Base-by-base conservation (phyloP, 2,888 invertebrate genomes). In the Girardia tigrina region DNA sequence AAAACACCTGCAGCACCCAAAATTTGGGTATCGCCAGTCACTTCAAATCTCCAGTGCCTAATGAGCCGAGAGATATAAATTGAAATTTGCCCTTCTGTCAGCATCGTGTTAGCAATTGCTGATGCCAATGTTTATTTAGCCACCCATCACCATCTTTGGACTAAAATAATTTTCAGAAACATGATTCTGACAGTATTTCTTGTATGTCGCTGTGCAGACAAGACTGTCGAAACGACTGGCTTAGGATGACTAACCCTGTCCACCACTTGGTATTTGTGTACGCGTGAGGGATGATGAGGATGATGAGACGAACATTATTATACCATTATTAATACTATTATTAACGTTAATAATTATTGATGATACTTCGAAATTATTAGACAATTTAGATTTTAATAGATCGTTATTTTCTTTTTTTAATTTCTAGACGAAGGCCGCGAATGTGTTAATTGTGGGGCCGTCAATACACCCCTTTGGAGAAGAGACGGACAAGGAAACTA, bases 401-500 rank as follows among this genome's bases (percentile, higher is more conserved):
- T 8, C 16, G 36, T 36, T 8, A 36, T 12, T 12, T 36, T 36
- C 16, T 36, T 12, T 36, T 36, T 36, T 36, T 36, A 12, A 12
- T 8, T 36, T 56, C 4, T n/a, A 56, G 56, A 56, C 23, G 97
- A 97, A 85, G 94, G 94, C 0, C 88, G 97, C 78, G 94, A 95
- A 86, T 95, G 95, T 86, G 94, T 94, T 72, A 95, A 95, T 87
- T 95, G 95, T 85, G 94, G 94, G 78, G 93, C 94, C 78, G 92
- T 92, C 82, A 91, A 91, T 79, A 97, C 95, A 75, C 95, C 95
- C 71, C 87, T 97, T 79, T 95, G 95, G 95, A 88, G 95, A 78
- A 88, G 95, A 80, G 95, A 95, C 86, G 91, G 93, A 78, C 93
- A 94, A 76, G 94, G 94, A 28, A 94, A 95, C 87, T 95, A 95